Conservation (phyloP, 2,888 invertebrate species). For the Parnassius glacialis region DNA sequence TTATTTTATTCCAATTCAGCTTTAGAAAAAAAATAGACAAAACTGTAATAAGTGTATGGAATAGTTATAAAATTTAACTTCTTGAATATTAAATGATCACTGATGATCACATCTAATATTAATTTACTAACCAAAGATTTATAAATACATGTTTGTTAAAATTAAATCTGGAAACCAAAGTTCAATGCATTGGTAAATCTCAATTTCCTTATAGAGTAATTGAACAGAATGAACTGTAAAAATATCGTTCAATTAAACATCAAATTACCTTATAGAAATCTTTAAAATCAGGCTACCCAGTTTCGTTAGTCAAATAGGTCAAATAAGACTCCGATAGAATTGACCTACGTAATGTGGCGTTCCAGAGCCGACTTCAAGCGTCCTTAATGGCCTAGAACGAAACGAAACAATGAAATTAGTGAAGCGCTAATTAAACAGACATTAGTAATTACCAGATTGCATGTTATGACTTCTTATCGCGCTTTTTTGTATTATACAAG, state of each 20-base stretch:
- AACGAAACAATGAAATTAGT: constrained; percentile 27
- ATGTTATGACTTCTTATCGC: constrained; percentile 8
- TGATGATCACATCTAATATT: no score
- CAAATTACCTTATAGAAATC: constrained; percentile 14
- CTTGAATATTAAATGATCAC: no score
- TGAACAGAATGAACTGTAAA: constrained; percentile 19
- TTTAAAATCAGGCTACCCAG: constrained; percentile 14
- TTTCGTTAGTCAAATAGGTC: constrained; percentile 29
- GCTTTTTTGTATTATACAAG: no score
- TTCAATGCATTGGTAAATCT: no score
- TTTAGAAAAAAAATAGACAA: no score
- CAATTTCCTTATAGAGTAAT: constrained; percentile 13
- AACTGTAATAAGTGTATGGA: no score
- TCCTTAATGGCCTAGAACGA: constrained; percentile 32
- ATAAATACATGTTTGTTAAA: no score
- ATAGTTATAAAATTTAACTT: no score
- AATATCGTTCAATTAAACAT: constrained; percentile 23
- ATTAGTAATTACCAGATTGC: constrained; percentile 26
- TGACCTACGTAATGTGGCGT: constrained; percentile 32
- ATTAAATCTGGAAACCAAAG: no score
- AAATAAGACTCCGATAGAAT: constrained; percentile 30
- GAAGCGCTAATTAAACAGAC: constrained; percentile 27
- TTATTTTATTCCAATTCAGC: no score
- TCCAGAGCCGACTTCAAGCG: constrained; percentile 28
- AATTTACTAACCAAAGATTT: no score